These are phyloP conservation scores for Xylocopa sonorina DNA, from an alignment of 1,140 invertebrate species.

Conservation along the genomic window DNA sequence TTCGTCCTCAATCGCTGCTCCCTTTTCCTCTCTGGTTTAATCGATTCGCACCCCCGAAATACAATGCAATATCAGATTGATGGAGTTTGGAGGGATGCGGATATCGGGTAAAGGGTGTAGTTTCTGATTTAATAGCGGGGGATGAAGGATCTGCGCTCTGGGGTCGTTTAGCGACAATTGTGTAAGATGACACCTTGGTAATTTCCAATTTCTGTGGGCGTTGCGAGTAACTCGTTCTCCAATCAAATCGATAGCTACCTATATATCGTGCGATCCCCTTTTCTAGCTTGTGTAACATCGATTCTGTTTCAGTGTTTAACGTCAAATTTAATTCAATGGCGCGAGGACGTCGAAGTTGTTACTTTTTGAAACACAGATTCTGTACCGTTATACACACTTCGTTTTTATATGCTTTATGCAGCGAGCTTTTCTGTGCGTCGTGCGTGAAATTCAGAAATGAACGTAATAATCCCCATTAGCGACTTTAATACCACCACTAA, in stretches of 20 bases:
- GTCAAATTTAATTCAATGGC: too few species aligned
- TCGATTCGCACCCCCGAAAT: slow-evolving; percentile 56
- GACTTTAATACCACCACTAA: background rate
- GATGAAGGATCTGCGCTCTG: slow-evolving; percentile 12
- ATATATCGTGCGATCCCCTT: too few species aligned
- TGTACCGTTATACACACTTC: too few species aligned
- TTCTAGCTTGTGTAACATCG: background rate
- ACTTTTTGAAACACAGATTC: too few species aligned
- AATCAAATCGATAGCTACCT: slow-evolving; percentile 5
- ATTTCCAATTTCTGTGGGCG: slow-evolving; percentile 28
- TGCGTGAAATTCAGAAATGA: background rate
- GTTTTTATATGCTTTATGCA: too few species aligned
- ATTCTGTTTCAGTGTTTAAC: too few species aligned
- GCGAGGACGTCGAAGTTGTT: too few species aligned
- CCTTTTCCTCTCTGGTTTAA: background rate
- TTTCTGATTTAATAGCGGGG: slow-evolving; percentile 23
- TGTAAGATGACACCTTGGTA: slow-evolving; percentile 14
- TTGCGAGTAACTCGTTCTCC: background rate
- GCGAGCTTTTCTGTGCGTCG: too few species aligned
- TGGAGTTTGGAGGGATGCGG: slow-evolving; percentile 7
- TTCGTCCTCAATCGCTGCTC: background rate
- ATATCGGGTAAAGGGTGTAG: slow-evolving; percentile 20
- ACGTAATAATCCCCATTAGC: background rate
- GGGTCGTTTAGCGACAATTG: slow-evolving; percentile 5
- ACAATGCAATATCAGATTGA: slow-evolving; percentile 59